Evolutionary conservation across 2,797 vertebrate species (phyloP).

Genomic region (Taenioides sp.): DNA sequence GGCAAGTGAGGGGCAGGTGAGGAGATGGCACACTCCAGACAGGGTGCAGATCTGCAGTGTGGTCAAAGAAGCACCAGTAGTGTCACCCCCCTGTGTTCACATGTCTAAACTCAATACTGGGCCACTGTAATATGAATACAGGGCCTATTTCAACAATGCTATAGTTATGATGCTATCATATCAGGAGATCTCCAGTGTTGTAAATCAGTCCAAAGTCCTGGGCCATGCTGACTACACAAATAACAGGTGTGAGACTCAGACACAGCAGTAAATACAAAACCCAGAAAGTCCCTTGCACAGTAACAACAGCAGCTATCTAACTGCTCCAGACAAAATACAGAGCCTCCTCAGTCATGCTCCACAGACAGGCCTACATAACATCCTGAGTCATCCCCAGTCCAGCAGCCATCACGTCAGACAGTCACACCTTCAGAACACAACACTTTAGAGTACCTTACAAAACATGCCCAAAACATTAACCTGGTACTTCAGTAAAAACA

Average conservation of each 20-base stretch:
- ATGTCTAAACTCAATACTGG: slow-evolving; percentile 11
- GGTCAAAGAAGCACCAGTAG: not conserved
- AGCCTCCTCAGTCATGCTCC: slow-evolving; percentile 27
- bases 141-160: not conserved
- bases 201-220: slow-evolving; percentile 53
- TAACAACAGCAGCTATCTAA: slow-evolving; percentile 24
- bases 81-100: slow-evolving; percentile 9
- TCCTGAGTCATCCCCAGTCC: slow-evolving; percentile 58
- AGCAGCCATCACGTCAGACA: slow-evolving; percentile 35
- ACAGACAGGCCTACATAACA: slow-evolving; percentile 16
- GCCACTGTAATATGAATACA: not conserved
- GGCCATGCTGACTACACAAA: slow-evolving; percentile 29
- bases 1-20: slow-evolving; percentile 40
- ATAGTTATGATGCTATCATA: slow-evolving; percentile 17
- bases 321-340: slow-evolving; percentile 52
- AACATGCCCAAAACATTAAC: not conserved
- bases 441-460: not conserved
- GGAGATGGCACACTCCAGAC: no score
- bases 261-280: slow-evolving; percentile 50
- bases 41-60: slow-evolving; percentile 14
- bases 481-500: no score
- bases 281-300: slow-evolving; percentile 22
- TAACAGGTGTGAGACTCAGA: slow-evolving; percentile 44
- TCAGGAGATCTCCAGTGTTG: slow-evolving; percentile 25
- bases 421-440: slow-evolving; percentile 3